These are phyloP conservation scores for Chamaea fasciata DNA, from an alignment of 2,113 vertebrate species.

Conservation along the genomic window DNA sequence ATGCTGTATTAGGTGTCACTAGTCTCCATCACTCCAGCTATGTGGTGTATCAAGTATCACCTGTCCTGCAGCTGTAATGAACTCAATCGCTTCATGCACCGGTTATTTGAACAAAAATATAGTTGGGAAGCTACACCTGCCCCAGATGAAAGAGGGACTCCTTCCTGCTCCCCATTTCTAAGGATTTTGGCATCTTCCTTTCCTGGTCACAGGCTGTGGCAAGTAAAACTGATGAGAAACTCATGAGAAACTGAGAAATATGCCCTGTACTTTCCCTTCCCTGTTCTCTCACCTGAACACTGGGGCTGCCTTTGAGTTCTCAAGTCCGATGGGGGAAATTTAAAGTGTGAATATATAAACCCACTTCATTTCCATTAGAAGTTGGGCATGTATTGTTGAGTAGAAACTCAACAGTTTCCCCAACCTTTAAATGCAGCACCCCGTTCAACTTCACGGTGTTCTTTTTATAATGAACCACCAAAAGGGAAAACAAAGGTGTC, in stretches of 20 bases:
- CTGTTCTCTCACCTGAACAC: rapidly evolving
- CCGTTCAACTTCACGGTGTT: not conserved
- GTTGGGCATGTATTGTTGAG: not conserved
- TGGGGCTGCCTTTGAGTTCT: not conserved
- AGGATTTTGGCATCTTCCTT: not conserved
- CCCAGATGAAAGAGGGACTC: not conserved
- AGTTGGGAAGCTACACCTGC: not conserved
- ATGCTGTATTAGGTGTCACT: not conserved
- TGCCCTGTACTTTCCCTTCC: too few relatives aligned
- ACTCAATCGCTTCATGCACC: not conserved
- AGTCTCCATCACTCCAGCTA: not conserved
- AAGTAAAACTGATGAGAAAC: not conserved
- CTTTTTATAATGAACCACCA: not conserved
- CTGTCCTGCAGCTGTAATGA: not conserved
- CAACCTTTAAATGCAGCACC: not conserved
- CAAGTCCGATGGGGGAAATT: not conserved
- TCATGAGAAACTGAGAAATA: not conserved
- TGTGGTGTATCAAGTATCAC: not conserved
- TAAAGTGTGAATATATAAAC: not conserved
- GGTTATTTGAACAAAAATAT: not conserved
- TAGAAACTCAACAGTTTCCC: not conserved
- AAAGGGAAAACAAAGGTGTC: not conserved
- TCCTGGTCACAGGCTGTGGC: not conserved
- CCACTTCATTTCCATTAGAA: not conserved
- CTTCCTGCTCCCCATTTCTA: not conserved